Percentiles rank a stretch among this genome's conserved stretches.
phyloP scores from a whole-genome alignment of 2,797 vertebrate genomes.

The Macropodus opercularis region DNA sequence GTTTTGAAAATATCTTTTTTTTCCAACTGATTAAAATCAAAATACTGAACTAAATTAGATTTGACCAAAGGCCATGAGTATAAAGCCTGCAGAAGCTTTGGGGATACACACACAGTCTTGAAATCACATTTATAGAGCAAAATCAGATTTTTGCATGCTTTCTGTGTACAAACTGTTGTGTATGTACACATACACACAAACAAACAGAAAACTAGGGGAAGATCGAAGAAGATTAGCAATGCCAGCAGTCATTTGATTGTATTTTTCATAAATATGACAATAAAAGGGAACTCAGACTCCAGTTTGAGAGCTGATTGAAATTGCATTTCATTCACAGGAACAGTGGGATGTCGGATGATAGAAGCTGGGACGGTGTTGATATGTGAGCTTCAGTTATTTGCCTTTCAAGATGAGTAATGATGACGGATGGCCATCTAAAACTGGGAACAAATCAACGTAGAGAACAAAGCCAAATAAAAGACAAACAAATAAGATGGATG shows the following conservation, averaged over 20 bases:
- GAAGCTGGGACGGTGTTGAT: slow-evolving; percentile 9
- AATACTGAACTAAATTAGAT: slow-evolving; percentile 47
- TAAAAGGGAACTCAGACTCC: slow-evolving; percentile 36
- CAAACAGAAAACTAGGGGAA: slow-evolving; percentile 5
- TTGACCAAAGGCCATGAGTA: slow-evolving; percentile 26
- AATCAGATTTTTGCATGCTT: slow-evolving; percentile 35
- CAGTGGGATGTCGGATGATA: slow-evolving; percentile 23
- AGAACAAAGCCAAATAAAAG: slow-evolving; percentile 17
- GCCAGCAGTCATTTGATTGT: slow-evolving; percentile 29
- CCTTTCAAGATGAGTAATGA: slow-evolving; percentile 10
- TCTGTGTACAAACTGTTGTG: slow-evolving; percentile 7
- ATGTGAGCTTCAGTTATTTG: slow-evolving; percentile 10
- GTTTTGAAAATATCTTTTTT: slow-evolving; percentile 20
- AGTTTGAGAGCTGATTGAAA: slow-evolving; percentile 41
- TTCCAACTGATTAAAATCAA: slow-evolving; percentile 35
- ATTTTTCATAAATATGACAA: slow-evolving; percentile 35
- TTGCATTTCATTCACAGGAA: slow-evolving; percentile 35
- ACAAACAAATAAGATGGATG: slow-evolving; percentile 5
- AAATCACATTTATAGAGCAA: slow-evolving; percentile 40
- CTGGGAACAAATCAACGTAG: slow-evolving; percentile 9
- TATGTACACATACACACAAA: not conserved
- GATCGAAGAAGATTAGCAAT: slow-evolving; percentile 47
- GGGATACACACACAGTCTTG: slow-evolving; percentile 10
- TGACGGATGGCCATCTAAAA: slow-evolving; percentile 3
- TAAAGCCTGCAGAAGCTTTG: slow-evolving; percentile 8